Conservation (phyloP, 1,140 invertebrate species). For the Neodiprion fabricii region DNA sequence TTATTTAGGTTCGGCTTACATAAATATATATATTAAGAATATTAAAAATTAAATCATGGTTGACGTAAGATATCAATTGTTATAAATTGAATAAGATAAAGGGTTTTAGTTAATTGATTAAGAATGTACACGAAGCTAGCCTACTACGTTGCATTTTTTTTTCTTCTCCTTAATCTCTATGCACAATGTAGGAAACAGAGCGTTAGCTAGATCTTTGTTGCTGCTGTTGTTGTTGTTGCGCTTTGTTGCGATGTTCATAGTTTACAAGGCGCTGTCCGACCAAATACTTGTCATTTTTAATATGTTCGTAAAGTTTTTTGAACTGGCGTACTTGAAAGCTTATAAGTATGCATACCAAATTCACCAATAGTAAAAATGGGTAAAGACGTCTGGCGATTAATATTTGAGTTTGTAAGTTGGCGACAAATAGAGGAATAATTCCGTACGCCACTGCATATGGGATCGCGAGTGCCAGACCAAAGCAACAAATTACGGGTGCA, state of each 20-base stretch:
- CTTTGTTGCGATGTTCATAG: constrained; percentile 83
- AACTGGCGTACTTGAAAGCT: constrained; percentile 90
- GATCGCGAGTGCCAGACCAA: constrained; percentile 86
- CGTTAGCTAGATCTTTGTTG: constrained; percentile 50
- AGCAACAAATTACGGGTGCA: constrained; percentile 85
- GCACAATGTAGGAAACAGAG: background rate
- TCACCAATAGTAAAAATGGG: constrained; percentile 82
- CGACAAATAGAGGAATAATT: constrained; percentile 81
- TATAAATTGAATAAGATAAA: background rate
- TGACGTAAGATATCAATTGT: constrained; percentile 37
- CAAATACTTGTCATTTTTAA: constrained; percentile 99
- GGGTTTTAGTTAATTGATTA: constrained; percentile 13
- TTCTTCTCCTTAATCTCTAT: constrained; percentile 10
- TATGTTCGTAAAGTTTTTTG: constrained; percentile 94
- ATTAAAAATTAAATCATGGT: constrained; percentile 42
- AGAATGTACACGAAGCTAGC: constrained; percentile 51
- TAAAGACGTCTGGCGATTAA: constrained; percentile 88
- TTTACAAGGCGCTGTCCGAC: constrained; percentile 95
- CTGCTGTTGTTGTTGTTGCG: constrained; percentile 58
- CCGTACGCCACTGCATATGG: constrained; percentile 90
- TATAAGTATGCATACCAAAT: constrained; percentile 73
- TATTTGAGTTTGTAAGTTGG: constrained; percentile 75
- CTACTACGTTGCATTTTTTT: constrained; percentile 29
- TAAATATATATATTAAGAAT: constrained; percentile 45
- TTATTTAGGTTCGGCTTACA: constrained; percentile 46